Evolutionary conservation across 92 coral and sea anemone species (phyloP).

Genomic region (Pocillopora grandis): DNA sequence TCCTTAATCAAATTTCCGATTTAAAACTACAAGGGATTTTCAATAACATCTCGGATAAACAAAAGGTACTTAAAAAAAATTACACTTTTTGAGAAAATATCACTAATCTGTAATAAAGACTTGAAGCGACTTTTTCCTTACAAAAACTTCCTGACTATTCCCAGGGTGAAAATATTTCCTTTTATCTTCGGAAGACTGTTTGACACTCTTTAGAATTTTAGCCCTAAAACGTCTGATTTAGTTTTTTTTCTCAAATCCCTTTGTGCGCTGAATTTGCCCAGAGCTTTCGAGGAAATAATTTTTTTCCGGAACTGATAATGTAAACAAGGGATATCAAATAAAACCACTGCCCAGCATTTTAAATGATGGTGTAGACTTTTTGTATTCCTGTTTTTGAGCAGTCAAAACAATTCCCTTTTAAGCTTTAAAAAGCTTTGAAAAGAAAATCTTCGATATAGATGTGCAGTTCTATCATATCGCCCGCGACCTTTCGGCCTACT

Average conservation of each 20-base stretch:
- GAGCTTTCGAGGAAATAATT: background rate
- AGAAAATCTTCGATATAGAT: too few relatives aligned
- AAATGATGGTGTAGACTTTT: background rate
- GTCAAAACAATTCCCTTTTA: too few relatives aligned
- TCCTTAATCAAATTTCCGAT: conserved; percentile 19
- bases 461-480: too few relatives aligned
- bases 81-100: conserved; percentile 4
- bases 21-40: conserved; percentile 8
- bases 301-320: conserved; percentile 8
- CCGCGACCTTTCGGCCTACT: too few relatives aligned
- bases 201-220: too few relatives aligned
- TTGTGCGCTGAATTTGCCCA: background rate
- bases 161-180: background rate
- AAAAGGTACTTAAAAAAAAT: conserved; percentile 5
- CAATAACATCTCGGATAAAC: conserved; percentile 5
- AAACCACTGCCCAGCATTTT: background rate
- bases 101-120: conserved; percentile 13
- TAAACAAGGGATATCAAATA: conserved; percentile 6
- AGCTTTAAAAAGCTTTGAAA: too few relatives aligned
- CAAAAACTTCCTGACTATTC: background rate
- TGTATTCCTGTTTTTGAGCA: too few relatives aligned
- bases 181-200: background rate
- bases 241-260: too few relatives aligned
- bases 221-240: too few relatives aligned
- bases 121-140: background rate